phyloP scores from a whole-genome alignment of 2,888 invertebrate species.

The Lepetodrilus schrolli region DNA sequence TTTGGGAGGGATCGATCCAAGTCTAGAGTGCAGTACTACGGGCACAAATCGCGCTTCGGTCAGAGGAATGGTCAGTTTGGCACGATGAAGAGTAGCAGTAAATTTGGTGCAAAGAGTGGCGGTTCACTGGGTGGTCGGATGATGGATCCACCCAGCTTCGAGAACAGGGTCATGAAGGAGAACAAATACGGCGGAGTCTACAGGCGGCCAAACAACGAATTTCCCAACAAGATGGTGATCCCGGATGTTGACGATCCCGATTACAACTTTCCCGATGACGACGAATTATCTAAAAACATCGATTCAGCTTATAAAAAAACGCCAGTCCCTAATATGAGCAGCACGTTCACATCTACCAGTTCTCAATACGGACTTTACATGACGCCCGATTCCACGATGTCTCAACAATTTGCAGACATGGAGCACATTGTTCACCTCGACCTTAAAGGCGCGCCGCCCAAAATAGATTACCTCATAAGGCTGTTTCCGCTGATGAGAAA shows the following conservation, averaged over 20 bases:
- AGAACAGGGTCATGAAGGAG: neutral
- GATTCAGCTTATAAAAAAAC: too few relatives aligned
- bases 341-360: too few relatives aligned
- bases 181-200: neutral
- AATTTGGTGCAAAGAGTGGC: too few relatives aligned
- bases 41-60: neutral
- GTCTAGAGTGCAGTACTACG: neutral
- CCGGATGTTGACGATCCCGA: neutral
- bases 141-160: slow-evolving; percentile 15
- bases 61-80: too few relatives aligned
- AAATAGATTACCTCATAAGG: slow-evolving; percentile 76
- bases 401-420: slow-evolving; percentile 36
- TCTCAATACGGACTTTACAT: too few relatives aligned
- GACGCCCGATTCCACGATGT: slow-evolving; percentile 19
- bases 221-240: neutral
- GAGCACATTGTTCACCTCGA: slow-evolving; percentile 85
- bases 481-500: slow-evolving; percentile 68
- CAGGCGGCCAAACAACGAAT: neutral
- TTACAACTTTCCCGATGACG: neutral
- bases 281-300: too few relatives aligned
- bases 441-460: slow-evolving; percentile 87
- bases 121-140: neutral
- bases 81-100: too few relatives aligned
- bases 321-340: too few relatives aligned
- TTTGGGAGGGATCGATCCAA: neutral